Evolutionary conservation across 2,113 vertebrate species (phyloP), one percentile per base, ranked within the genome.

Genomic region (Hemiprocne comata): DNA sequence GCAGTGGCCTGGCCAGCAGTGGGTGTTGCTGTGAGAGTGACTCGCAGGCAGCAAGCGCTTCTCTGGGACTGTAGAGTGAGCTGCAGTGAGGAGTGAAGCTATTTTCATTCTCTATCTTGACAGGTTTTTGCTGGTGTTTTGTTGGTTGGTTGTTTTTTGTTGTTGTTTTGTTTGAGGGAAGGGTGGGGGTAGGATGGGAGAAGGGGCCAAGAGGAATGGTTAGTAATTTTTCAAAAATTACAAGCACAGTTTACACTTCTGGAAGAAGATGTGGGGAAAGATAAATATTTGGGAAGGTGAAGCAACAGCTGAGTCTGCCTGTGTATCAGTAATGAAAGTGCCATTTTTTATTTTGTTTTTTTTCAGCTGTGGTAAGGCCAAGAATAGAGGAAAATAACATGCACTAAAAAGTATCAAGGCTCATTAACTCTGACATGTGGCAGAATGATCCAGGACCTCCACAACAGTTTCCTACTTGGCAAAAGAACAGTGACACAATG

Each of bases 141-240:
- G 28, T 4, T 12, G 11, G 8, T 10, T 13, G 20, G 36, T 48
- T 48, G 29, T 9, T 6, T 66, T 61, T 33, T 7, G 3, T 55
- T 44, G 3, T 12, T 16, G 10, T 12, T 15, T 3, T 20, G 46
- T 46, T 50, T 13, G 3, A 10, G 14, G 17, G 4, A 13, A 46
- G 11, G 3, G 26, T 5, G 7, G 28, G 3, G 5, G 1, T 19
- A 46, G 21, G 48, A 50, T 24, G 1, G 25, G 17, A 13, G 21
- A 12, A 51, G 33, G 23, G 8, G 15, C 33, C 6, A 62, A 67
- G 21, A 69, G 10, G 11, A 11, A 14, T n/a, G 10, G 7, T 51
- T 55, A 62, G 11, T 17, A 57, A 33, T 58, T 86, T 86, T 67
- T 92, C 48, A 69, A 25, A 57, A 62, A 40, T 14, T 7, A 69